Base-by-base conservation (phyloP, 2,797 vertebrate genomes). In the Tinamus major region DNA sequence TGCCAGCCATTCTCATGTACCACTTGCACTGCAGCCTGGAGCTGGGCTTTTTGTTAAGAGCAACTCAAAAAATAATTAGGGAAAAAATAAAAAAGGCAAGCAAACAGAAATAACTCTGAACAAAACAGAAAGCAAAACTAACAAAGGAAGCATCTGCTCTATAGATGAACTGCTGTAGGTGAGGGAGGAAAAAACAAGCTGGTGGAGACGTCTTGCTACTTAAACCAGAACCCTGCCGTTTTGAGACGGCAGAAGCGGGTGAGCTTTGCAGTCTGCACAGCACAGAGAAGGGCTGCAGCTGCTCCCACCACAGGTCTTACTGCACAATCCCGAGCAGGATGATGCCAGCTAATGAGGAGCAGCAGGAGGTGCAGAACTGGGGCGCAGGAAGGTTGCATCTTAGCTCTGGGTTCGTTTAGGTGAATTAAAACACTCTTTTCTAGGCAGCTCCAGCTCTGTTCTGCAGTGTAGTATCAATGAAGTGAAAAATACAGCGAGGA, bases 111-210 rank as follows among this genome's bases (percentile, higher is more conserved):
- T 41, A 87, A 76, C 41, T 55, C 74, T 0, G 0, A 69, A 86
- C 70, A 79, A 86, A 96, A 93, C 70, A 95, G 95, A 96, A 95
- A 94, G 77, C 51, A 92, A 94, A 96, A 95, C 78, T 78, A 59
- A 85, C 90, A 88, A 55, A 93, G 94, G 94, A 95, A 95, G 82
- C 72, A 75, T 94, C 85, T 94, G 76, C 75, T 91, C 3, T 83
- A 79, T n/a, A 74, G 87, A 93, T 91, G 35, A 91, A 81, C 74
- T 42, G 53, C 72, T 93, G 48, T 10, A 94, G 77, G 74, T 26
- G 31, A 90, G 31, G 46, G 35, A 85, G 93, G 72, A 75, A 93
- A 94, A 96, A 91, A 82, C 83, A 96, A 90, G 70, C 53, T 31
- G 26, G 44, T 70, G 9, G 70, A 76, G 70, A 49, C 35, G 49